A percentile compares a stretch with the other conserved stretches of the same genome.
These are phyloP conservation scores for Pseudochirops corinnae DNA, from an alignment of 2,797 vertebrate genomes.

Conservation along the genomic window DNA sequence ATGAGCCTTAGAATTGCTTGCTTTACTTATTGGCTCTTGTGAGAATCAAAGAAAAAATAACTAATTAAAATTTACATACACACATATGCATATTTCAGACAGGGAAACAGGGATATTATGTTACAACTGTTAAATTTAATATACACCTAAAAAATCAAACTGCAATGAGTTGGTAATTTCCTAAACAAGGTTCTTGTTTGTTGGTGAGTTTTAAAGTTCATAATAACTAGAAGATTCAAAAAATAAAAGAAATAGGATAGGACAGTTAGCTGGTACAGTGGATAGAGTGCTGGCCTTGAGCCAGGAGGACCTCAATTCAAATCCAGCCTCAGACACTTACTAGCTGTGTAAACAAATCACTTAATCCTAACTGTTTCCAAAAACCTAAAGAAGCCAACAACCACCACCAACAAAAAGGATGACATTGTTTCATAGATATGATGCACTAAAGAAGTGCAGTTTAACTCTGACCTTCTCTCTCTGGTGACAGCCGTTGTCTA, in stretches of 20 bases:
- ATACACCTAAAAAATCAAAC: neutral
- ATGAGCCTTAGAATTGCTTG: neutral
- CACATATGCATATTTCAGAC: neutral
- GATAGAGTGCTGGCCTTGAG: neutral
- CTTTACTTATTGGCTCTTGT: neutral
- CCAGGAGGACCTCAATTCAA: neutral
- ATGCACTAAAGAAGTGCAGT: slow-evolving; percentile 12
- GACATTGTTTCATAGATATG: slow-evolving; percentile 48
- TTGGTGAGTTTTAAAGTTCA: neutral
- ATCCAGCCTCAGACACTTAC: neutral
- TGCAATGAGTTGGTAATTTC: neutral
- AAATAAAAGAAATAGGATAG: neutral
- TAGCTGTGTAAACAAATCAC: neutral
- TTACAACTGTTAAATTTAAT: neutral
- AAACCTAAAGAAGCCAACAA: neutral
- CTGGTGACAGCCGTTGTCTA: slow-evolving; percentile 91
- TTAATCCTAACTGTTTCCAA: neutral
- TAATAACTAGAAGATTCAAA: neutral
- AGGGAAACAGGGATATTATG: neutral
- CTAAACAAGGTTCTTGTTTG: neutral
- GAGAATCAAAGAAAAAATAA: neutral
- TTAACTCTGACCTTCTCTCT: slow-evolving; percentile 89
- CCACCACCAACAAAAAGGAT: slow-evolving; percentile 25
- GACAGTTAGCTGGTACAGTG: neutral
- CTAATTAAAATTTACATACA: neutral